phyloP scores from a whole-genome alignment of 2,113 vertebrate genomes.

The Poeciliopsis prolifica region DNA sequence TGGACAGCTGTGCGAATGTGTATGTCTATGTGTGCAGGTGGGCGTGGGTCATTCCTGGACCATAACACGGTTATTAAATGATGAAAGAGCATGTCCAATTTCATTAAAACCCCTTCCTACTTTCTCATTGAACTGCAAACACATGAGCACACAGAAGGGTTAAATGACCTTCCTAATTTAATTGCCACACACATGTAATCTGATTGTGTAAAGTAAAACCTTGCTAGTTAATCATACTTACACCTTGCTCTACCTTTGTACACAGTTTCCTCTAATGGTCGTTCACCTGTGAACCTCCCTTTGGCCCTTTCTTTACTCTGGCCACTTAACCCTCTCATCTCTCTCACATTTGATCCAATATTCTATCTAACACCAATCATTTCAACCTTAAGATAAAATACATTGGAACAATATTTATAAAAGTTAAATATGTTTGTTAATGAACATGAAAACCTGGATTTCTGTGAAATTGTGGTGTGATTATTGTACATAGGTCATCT shows the following conservation, averaged over 20 bases:
- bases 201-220: constrained; percentile 59
- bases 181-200: constrained; percentile 63
- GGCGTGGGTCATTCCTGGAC: constrained; percentile 62
- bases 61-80: constrained; percentile 74
- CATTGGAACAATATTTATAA: neutral
- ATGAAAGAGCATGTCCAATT: constrained; percentile 73
- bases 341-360: neutral
- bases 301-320: constrained; percentile 25
- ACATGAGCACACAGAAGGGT: constrained; percentile 18
- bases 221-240: constrained; percentile 54
- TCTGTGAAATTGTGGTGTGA: neutral
- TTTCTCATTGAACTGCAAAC: constrained; percentile 29
- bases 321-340: constrained; percentile 4
- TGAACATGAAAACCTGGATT: neutral
- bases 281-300: constrained; percentile 8
- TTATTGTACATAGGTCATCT: neutral
- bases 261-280: neutral
- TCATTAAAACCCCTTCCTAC: constrained; percentile 43
- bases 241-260: constrained; percentile 40
- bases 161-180: constrained; percentile 52
- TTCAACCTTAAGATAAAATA: neutral
- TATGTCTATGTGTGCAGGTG: constrained; percentile 24
- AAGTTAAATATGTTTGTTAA: neutral
- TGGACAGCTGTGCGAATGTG: constrained; percentile 19
- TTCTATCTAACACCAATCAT: neutral